Evolutionary conservation across 2,888 invertebrate genomes (phyloP), one percentile per base, ranked within the genome.

Genomic region (Yponomeuta evonymella): DNA sequence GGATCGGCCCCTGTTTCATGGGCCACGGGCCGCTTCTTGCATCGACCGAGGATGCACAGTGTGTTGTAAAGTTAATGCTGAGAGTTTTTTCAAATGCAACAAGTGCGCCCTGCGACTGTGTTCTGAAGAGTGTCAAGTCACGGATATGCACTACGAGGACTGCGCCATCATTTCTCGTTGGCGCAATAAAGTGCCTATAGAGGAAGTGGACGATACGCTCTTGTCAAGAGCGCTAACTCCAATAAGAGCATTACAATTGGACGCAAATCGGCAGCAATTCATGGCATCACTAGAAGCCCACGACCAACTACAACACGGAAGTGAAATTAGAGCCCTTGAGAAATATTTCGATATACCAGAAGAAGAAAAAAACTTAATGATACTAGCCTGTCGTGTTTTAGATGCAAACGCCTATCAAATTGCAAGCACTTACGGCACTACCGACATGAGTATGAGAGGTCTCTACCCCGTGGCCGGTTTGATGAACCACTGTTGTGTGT

Each of bases 91-190:
- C 73, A 82, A 93, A 67, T 96, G 96, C 80, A 85, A 92, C 65
- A 93, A 90, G 69, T 97, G 96, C 81, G 94, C 95, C 3, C 89
- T 96, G 76, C 94, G 95, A 29, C 88, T 97, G 64, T 97, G 97
- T 83, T 94, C 94, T 11, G 85, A 88, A 71, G 80, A 85, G 72
- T 97, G 97, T 83, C 93, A 94, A 80, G 91, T 93, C 75, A 92
- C 93, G 6, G 79, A 84, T 58, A 75, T 78, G 36, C 96, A 97
- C 85, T 81, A 82, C 67, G 85, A 86, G 68, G 96, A 96, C 81
- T 97, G 96, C 83, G 83, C 86, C 67, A 87, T 95, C 68, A 93
- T 96, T 75, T 89, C 89, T 67, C 86, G 88, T 71, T 94, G 95
- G 93, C 81, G 87, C 74, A 94, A 93, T 69, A 93, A 88, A 85